phyloP scores from a whole-genome alignment of 1,140 invertebrate species.

The Bombus vancouverensis region DNA sequence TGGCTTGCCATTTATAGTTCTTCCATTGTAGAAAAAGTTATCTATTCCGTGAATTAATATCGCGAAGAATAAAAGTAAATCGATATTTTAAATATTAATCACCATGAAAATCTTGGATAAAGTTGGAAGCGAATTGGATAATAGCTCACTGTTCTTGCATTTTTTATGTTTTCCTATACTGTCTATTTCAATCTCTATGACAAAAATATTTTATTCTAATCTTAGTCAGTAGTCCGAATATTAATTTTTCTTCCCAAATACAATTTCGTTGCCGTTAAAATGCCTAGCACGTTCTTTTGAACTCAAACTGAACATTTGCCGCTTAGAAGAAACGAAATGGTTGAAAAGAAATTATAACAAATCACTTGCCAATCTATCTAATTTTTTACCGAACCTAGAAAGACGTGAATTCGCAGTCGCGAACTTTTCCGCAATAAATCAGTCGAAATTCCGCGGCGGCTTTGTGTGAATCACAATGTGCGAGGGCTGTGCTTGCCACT shows the following conservation, averaged over 20 bases:
- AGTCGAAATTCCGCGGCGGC: slow-evolving; percentile 23
- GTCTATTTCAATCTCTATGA: no score
- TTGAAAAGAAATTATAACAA: not conserved
- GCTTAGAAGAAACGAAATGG: no score
- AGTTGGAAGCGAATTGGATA: not conserved
- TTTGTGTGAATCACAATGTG: slow-evolving; percentile 32
- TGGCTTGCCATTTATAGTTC: not conserved
- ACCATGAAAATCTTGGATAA: not conserved
- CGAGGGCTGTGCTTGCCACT: slow-evolving; percentile 27
- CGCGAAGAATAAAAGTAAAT: not conserved
- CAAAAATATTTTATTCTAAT: no score
- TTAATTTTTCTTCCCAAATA: not conserved
- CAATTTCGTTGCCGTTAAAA: not conserved
- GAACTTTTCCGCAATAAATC: slow-evolving; percentile 29
- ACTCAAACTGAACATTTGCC: no score
- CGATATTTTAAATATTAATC: not conserved
- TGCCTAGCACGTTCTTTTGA: not conserved
- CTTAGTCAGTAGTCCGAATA: no score
- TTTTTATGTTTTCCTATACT: no score
- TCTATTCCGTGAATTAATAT: not conserved
- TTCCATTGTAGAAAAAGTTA: not conserved
- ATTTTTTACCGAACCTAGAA: not conserved
- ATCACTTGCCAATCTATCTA: not conserved
- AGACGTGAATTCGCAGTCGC: not conserved
- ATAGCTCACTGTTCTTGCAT: no score